Base-by-base conservation (phyloP, 2,113 vertebrate genomes). In the Carlito syrichta region DNA sequence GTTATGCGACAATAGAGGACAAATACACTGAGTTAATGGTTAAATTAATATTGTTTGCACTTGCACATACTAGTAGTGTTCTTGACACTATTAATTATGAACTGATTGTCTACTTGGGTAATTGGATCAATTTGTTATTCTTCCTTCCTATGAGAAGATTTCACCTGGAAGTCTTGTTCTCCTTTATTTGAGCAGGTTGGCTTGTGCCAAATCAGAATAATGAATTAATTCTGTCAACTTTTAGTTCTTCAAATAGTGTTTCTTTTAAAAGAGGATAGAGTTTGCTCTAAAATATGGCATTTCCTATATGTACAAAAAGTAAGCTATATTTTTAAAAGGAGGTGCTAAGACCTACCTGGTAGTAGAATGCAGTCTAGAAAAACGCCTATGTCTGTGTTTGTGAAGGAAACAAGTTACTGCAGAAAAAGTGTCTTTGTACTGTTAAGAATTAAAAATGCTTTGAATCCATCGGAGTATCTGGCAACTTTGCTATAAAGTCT, bases 391-490 rank as follows among this genome's bases (percentile, higher is more conserved):
- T 84, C 95, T 58, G 27, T 96, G 76, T 69, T 63, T 20, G 8
- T 74, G 48, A 91, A 96, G 19, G 69, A 94, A 97, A 95, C 17
- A 50, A 89, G 23, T 81, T 88, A 81, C 54, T 27, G 8, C 23
- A 32, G 81, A 74, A 90, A 92, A 97, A 97, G 66, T 54, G 52
- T 60, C 91, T 32, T 48, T 48, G 17, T 56, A 38, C 68, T 96
- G 82, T n/a, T 76, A 92, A 95, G 93, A 97, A 96, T 62, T 23
- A 86, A 95, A 97, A 86, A 27, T 85, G 58, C 32, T 96, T 89
- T 91, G 50, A 83, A 25, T 93, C 50, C 63, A n/a, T 56, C 96
- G 73, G 9, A 89, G 50, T 92, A 86, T 91, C 88, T 98, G 54
- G 95, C 85, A 30, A 50, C 23, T 95, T 92, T 89, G 76, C 91